Base-by-base conservation (phyloP, 2,113 vertebrate genomes). In the Apeltes quadracus region DNA sequence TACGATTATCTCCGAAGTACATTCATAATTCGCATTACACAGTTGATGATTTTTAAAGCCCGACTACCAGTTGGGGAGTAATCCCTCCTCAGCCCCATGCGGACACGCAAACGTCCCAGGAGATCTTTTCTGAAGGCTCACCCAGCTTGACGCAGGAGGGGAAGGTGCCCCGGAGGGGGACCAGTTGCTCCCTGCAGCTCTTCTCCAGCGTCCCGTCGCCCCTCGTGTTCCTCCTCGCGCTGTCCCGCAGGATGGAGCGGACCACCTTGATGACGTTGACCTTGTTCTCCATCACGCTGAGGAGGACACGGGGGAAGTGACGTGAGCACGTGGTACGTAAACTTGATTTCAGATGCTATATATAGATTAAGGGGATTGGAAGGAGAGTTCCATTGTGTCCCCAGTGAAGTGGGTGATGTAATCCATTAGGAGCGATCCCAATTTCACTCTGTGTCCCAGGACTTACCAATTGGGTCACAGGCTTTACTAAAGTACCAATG, bases 181-280 rank as follows among this genome's bases (percentile, higher is more conserved):
- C 65, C 12, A 95, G 82, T 2, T 93, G 94, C 29, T 96, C 96
- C 87, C 93, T 98, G 25, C 89, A 89, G 1, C 81, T 61, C 88
- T 93, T 95, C 73, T 98, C 97, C 81, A 93, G 43, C 0, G 93
- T 92, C 0, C 91, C 85, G 16, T 96, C 96, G 29, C 90, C 92
- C 89, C 91, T 96, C 83, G 82, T 81, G 84, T 95, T 94, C 61
- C 95, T 95, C 82, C 96, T 92, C 89, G 96, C 92, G 72, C 97
- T 98, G 76, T 98, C 97, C 83, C 97, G 79, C 88, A 99, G 92
- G 76, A 98, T 94, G 6, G 96, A 95, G 69, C 97, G 97, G 56
- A 99, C 96, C 87, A 96, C 96, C 91, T 97, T 98, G 72, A 99
- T 93, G 0, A 94, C 93, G 84, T 72, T 96, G 67, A 95, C 94